Evolutionary conservation across 92 coral and sea anemone species (phyloP), one percentile per base, ranked within the genome.

Genomic region (Actinernus sp.): DNA sequence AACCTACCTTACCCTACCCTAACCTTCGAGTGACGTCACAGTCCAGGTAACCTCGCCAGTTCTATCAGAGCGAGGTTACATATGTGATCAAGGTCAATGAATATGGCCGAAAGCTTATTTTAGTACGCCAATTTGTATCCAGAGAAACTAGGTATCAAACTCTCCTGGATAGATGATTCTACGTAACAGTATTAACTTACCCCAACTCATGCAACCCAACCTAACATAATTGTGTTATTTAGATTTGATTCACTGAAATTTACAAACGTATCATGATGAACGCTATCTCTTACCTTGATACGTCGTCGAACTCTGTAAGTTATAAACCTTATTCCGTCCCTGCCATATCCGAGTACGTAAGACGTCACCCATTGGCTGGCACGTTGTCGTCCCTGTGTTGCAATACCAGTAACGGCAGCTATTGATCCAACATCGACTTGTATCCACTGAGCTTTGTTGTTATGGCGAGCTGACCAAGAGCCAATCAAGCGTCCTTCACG

Each of bases 351-450:
- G 37, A 90, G 49, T 36, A 49, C 64, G 45, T 90, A 90, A 19
- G 71, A 79, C 58, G 71, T 90, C 49, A 90, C 96, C 96, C 96
- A 90, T 24, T 90, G 96, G 36, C 65, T 81, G 20, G 33, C 23
- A 21, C 62, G 82, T 38, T 81, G 84, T 3, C 98, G 92, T 13
- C 98, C 98, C 43, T 93, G 98, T 0, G 88, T 82, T 5, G 85
- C 98, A 2, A 83, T 71, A 14, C 84, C 96, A 30, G 71, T 65
- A 26, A 93, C 54, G n/a, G 26, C 14, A 1, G 92, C 92, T 18
- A 25, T 58, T 1, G 27, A 33, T 5, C 96, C 88, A 37, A 82
- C 48, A 61, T 93, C 87, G 30, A 93, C 73, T 63, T 86, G 84
- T 19, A 93, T 77, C 98, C 98, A 93, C 48, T 92, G 91, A 57